These are phyloP conservation scores for Corythornis leucogaster DNA, from an alignment of 2,797 vertebrate genomes.

Conservation along the genomic window DNA sequence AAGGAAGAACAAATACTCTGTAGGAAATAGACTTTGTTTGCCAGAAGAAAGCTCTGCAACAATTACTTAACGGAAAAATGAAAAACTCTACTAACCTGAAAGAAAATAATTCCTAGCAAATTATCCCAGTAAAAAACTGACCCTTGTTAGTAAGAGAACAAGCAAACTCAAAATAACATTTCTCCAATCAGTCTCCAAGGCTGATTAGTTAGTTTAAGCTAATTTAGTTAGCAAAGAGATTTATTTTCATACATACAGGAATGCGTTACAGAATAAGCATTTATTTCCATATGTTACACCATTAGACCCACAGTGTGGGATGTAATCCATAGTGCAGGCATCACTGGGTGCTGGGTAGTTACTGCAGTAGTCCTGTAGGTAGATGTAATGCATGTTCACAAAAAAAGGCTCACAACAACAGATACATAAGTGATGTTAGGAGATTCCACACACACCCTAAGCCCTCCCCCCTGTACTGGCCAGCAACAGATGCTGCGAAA, in stretches of 20 bases:
- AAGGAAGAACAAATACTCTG: not conserved
- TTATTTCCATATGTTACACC: not conserved
- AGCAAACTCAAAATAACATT: not conserved
- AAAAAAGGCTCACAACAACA: not conserved
- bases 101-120: not conserved
- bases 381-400: not conserved
- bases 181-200: not conserved
- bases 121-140: not conserved
- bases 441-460: not conserved
- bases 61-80: not conserved
- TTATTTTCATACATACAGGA: not conserved
- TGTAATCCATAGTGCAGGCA: not conserved
- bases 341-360: accelerated
- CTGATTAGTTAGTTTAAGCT: not conserved
- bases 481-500: not conserved
- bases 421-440: not conserved
- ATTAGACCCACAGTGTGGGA: not conserved
- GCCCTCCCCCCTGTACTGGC: not conserved
- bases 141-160: not conserved
- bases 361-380: not conserved
- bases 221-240: not conserved
- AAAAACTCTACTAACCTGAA: not conserved
- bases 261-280: slow-evolving; percentile 20
- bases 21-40: not conserved
- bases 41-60: not conserved